Evolutionary conservation across 2,113 vertebrate species (phyloP).

Genomic region (Rhinichthys klamathensis): DNA sequence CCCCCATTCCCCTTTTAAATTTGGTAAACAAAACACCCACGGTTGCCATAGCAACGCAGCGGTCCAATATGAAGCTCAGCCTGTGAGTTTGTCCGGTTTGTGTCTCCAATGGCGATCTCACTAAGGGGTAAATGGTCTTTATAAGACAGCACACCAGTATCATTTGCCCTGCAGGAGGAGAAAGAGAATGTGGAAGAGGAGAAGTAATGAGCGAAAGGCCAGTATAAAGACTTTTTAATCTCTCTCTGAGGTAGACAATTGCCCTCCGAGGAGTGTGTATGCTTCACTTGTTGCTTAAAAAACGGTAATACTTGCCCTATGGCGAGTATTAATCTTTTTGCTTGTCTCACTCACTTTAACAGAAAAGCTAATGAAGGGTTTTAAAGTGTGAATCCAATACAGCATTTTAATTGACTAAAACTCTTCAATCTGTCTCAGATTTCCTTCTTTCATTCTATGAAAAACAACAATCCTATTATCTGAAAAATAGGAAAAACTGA

Average conservation of each 20-base stretch:
- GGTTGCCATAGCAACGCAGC: slow-evolving; percentile 96
- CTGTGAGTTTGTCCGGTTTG: slow-evolving; percentile 91
- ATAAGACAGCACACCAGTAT: slow-evolving; percentile 90
- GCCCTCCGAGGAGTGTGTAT: background rate
- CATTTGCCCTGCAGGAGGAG: slow-evolving; percentile 84
- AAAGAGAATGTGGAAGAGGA: slow-evolving; percentile 16
- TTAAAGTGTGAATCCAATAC: background rate
- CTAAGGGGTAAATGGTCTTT: slow-evolving; percentile 97
- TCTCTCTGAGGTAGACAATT: background rate
- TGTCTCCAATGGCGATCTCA: slow-evolving; percentile 93
- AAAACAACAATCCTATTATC: background rate
- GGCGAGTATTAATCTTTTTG: slow-evolving; percentile 17
- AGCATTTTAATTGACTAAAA: background rate
- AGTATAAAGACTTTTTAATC: slow-evolving; percentile 25
- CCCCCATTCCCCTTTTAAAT: slow-evolving; percentile 40
- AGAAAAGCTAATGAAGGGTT: slow-evolving; percentile 15
- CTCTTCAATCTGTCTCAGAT: background rate
- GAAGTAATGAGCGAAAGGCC: slow-evolving; percentile 34
- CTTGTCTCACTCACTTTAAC: background rate
- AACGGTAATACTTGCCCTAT: slow-evolving; percentile 11
- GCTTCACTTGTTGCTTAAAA: slow-evolving; percentile 39
- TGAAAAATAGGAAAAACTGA: background rate
- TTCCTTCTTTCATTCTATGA: background rate
- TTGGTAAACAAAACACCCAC: slow-evolving; percentile 82
- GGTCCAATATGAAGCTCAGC: slow-evolving; percentile 90